Evolutionary conservation across 1,140 invertebrate species (phyloP).

Genomic region (Drosophila hydei): DNA sequence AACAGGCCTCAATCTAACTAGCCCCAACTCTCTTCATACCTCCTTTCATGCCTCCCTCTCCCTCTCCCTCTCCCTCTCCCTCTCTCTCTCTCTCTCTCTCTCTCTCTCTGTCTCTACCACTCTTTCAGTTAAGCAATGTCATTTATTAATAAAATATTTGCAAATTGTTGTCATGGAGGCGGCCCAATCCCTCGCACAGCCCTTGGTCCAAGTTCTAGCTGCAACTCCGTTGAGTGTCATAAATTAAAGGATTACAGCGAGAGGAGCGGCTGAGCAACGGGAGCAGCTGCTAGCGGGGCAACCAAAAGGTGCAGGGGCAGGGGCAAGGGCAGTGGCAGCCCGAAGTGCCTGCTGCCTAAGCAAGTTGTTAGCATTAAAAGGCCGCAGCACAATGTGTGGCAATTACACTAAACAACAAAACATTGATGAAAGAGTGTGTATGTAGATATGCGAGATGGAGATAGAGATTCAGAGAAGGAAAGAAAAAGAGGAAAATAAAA

Average conservation of each 20-base stretch:
- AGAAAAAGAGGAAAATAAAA: not conserved
- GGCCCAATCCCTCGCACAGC: not conserved
- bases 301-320: slow-evolving; percentile 15
- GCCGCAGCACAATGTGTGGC: slow-evolving; percentile 69
- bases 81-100: not conserved
- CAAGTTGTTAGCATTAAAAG: slow-evolving; percentile 80
- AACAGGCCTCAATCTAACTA: too few relatives aligned
- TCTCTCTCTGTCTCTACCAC: slow-evolving; percentile 10
- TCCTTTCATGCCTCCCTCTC: too few relatives aligned
- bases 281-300: slow-evolving; percentile 18
- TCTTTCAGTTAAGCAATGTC: slow-evolving; percentile 62
- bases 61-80: not conserved
- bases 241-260: slow-evolving; percentile 55
- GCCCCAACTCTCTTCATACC: too few relatives aligned
- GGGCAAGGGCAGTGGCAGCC: not conserved
- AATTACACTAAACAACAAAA: slow-evolving; percentile 61
- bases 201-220: slow-evolving; percentile 47
- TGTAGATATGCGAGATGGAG: not conserved
- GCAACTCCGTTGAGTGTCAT: slow-evolving; percentile 51
- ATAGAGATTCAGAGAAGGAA: not conserved
- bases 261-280: not conserved
- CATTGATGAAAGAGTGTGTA: too few relatives aligned
- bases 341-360: slow-evolving; percentile 47
- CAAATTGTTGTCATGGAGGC: slow-evolving; percentile 76
- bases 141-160: slow-evolving; percentile 83